A percentile compares a stretch with the other conserved stretches of the same genome.
Conservation (phyloP, 92 coral and sea anemone species). For the Epizoanthus stellaris region DNA sequence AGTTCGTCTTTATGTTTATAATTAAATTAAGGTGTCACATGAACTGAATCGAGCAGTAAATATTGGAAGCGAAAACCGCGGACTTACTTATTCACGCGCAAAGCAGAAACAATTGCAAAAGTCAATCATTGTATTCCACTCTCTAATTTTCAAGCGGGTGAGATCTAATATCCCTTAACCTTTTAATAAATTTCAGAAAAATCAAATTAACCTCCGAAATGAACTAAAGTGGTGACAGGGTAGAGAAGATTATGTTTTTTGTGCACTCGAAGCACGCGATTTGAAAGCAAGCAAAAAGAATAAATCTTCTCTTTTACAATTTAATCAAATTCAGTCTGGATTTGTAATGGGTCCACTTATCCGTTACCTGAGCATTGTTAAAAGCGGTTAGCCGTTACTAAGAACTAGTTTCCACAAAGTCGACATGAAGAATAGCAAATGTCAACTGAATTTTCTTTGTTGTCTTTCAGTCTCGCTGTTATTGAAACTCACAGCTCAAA, state of each 20-base stretch:
- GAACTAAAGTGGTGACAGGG: slow-evolving; percentile 41
- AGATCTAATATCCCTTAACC: slow-evolving; percentile 63
- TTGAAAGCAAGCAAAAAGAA: slow-evolving; percentile 5
- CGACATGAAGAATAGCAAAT: slow-evolving; percentile 47
- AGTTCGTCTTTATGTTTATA: slow-evolving; percentile 41
- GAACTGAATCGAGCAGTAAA: slow-evolving; percentile 32
- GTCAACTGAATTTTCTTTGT: slow-evolving; percentile 43
- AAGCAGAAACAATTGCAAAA: slow-evolving; percentile 36
- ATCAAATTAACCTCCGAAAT: slow-evolving; percentile 75
- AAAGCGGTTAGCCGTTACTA: slow-evolving; percentile 87
- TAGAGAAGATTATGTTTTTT: slow-evolving; percentile 17
- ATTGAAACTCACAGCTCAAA: slow-evolving; percentile 66
- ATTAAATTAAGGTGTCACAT: slow-evolving; percentile 44
- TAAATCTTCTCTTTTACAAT: slow-evolving; percentile 73
- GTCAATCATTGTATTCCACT: slow-evolving; percentile 27
- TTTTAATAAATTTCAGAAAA: slow-evolving; percentile 70
- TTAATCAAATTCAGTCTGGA: slow-evolving; percentile 71
- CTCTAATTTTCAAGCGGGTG: slow-evolving; percentile 43
- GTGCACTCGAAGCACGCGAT: slow-evolving; percentile 38
- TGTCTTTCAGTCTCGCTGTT: slow-evolving; percentile 45
- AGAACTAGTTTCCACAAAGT: slow-evolving; percentile 43
- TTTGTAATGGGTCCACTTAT: slow-evolving; percentile 47
- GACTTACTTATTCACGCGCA: slow-evolving; percentile 30
- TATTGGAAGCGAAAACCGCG: slow-evolving; percentile 36
- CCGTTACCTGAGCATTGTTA: slow-evolving; percentile 94